Base-by-base conservation (phyloP, 2,888 invertebrate species). In the Tetragnatha montana region DNA sequence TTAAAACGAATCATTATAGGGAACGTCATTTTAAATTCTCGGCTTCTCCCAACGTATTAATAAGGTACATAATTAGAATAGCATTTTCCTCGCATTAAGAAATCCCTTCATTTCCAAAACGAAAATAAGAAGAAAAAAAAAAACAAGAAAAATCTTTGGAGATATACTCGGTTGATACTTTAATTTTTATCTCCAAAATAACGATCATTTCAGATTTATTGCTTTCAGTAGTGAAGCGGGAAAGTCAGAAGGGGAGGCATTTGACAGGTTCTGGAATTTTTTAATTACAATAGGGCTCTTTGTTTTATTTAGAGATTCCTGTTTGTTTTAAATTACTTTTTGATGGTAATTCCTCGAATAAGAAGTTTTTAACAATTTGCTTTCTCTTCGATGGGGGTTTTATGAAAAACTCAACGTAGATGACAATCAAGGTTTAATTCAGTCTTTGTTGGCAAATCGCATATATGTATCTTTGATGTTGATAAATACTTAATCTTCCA, bases 191-290 rank as follows among this genome's bases (percentile, higher is more conserved):
- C 73, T 69, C 78, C 79, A 14, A 73, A 82, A 74, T 86, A 86
- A 80, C 49, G 80, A 80, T 86, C 79, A 86, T 80, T 79, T 49
- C 79, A 86, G 80, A 86, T 86, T 86, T 86, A 86, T 86, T 86
- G 74, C 60, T 86, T 12, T 70, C 60, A 73, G 60, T 70, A 19
- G 75, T 49, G 21, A 6, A 49, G 19, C 12, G 12, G 35, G 22
- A 76, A 35, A 71, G 71, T 35, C 4, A 4, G 21, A 71, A 17
- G 69, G 49, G 6, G 75, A 17, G 47, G 19, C 35, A 85, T 69
- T 79, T 85, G 85, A 85, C 85, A 85, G 79, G 71, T 51, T 50
- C 85, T 80, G 47, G 51, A 74, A 86, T 79, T 80, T 80, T 86
- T 86, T 86, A 86, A 86, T 85, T 85, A 79, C 71, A 79, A 71